Base-by-base conservation (phyloP, 2,888 invertebrate species). In the Orthonevra nobilis region DNA sequence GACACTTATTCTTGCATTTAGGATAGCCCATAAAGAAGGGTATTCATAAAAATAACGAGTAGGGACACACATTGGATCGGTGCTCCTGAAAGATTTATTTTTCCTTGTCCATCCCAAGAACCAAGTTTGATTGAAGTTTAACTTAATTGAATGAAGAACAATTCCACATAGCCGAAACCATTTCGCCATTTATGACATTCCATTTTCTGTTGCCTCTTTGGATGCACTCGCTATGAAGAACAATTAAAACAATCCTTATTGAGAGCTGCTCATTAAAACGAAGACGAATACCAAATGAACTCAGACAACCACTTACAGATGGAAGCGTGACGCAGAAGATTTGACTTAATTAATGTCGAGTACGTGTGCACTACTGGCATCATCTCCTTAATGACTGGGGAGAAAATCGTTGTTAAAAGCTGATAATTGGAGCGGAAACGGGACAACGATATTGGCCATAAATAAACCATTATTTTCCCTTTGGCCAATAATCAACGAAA, bases 111-210 rank as follows among this genome's bases (percentile, higher is more conserved):
- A 14, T n/a, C n/a, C n/a, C n/a, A n/a, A n/a, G n/a, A n/a, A 17
- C 20, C 7, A 19, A 54, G 7, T 54, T 52, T 44, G 48, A 66
- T 66, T 66, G 36, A 54, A 64, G n/a, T n/a, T n/a, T n/a, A n/a
- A 54, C 40, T 40, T 40, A 63, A 54, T 9, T 40, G 9, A 50
- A 19, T 3, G 15, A 40, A 14, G 23, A n/a, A 26, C 17, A 26
- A 38, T 30, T 20, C 5, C 52, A 23, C 19, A 36, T 54, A 19
- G 44, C 30, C 20, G 10, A 2, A 40, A 12, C 15, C 48, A 9
- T 6, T 44, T n/a, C 2, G 17, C n/a, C 12, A 23, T 15, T 66
- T 36, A 50, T 50, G 15, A 10, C 9, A 30, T 42, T 17, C 23
- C 20, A 20, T 34, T 28, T 28, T 7, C 38, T 34, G 26, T 44